Evolutionary conservation across 2,113 vertebrate genomes (phyloP).

Genomic region (Bucco capensis): DNA sequence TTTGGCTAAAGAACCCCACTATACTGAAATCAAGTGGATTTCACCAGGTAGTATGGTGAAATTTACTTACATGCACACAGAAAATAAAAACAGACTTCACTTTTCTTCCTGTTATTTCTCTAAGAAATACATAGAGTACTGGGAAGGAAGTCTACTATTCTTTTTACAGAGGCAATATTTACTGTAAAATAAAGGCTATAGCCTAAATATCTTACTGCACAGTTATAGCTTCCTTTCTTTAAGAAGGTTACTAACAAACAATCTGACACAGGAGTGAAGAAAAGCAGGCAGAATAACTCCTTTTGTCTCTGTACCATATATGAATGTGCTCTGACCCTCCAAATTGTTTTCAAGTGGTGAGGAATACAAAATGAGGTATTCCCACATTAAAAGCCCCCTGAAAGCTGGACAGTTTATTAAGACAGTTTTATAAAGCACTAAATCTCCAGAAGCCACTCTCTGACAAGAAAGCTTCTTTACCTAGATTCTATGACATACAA

Average conservation of each 20-base stretch:
- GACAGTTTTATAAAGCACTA: not conserved
- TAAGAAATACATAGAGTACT: not conserved
- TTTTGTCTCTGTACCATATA: not conserved
- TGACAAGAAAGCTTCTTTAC: not conserved
- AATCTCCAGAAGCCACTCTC: not conserved
- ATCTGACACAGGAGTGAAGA: not conserved
- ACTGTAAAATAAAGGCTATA: not conserved
- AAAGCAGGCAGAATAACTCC: not conserved
- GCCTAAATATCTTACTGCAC: not conserved
- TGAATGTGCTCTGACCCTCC: fast-evolving
- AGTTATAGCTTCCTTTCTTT: not conserved
- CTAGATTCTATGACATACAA: not conserved
- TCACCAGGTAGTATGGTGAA: not conserved
- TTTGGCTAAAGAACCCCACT: fast-evolving
- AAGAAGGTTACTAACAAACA: not conserved
- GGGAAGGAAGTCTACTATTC: not conserved
- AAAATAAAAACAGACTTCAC: not conserved
- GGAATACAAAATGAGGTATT: not conserved
- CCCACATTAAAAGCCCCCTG: not conserved
- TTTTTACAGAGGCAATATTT: not conserved
- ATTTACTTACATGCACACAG: not conserved
- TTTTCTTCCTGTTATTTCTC: not conserved
- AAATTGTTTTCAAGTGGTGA: not conserved
- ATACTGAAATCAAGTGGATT: not conserved
- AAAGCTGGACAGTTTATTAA: not conserved